Base-by-base conservation (phyloP, 2,113 vertebrate species). In the Columba livia region DNA sequence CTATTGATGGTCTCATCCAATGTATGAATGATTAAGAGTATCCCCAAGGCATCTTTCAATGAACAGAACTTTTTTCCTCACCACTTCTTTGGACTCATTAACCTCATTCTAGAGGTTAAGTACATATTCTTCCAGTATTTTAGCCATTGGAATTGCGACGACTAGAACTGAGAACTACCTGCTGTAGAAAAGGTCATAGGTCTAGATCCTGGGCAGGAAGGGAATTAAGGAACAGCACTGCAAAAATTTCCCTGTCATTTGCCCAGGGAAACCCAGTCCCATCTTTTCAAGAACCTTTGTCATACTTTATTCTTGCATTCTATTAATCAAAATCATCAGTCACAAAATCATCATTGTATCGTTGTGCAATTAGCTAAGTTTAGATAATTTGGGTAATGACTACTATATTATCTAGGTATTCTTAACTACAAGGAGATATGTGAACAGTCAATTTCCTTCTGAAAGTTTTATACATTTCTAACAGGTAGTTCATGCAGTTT, bases 401-500 rank as follows among this genome's bases (percentile, higher is more conserved):
- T 80, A 64, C 61, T 92, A 17, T 71, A 83, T 84, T 95, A 91
- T 88, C 86, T 84, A 67, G 83, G 31, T 71, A 56, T 84, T 88
- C 79, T 88, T 85, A 80, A 47, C 60, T 70, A 75, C 34, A 48
- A 90, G 38, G 56, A 85, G 64, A 80, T 77, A 77, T 14, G 48
- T 60, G 67, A 95, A 80, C 67, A 95, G 47, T 62, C 60, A 78
- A 56, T 96, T 96, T 91, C 64, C 58, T 80, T 34, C 36, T 79
- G 81, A 85, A 93, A 70, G 57, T 88, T 93, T 95, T 88, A 95
- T 93, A 90, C 24, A 69, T 81, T 90, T 89, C 77, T 87, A 95
- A 94, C 79, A 91, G 80, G 66, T 53, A 74, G 74, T 83, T 94
- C 85, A 88, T 79, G 79, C 47, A 67, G 56, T 28, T 94, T 95